Evolutionary conservation across 64 coral and sea anemone species (phyloP).

Genomic region (Hydrozoanthus tunicans): DNA sequence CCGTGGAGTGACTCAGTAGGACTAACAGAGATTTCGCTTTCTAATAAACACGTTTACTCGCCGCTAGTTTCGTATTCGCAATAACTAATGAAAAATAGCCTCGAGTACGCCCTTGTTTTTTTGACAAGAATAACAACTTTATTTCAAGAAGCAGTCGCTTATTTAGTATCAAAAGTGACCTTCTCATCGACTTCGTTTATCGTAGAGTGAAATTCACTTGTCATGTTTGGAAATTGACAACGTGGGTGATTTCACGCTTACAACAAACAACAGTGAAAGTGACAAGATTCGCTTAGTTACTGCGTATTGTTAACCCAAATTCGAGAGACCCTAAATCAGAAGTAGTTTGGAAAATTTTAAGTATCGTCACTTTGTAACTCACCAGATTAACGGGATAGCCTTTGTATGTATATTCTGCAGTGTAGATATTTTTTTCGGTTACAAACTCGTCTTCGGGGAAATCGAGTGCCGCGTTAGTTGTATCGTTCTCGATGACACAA

Average conservation of each 20-base stretch:
- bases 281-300: conserved; percentile 17
- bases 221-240: conserved; percentile 45
- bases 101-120: conserved; percentile 28
- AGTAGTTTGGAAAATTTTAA: not conserved
- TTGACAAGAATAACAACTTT: conserved; percentile 54
- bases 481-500: conserved; percentile 89
- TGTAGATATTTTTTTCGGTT: conserved; percentile 63
- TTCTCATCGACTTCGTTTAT: conserved; percentile 19
- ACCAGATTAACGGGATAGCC: conserved; percentile 94
- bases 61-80: conserved; percentile 27
- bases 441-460: conserved; percentile 48
- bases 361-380: conserved; percentile 28
- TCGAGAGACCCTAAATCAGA: not conserved
- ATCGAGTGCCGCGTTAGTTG: conserved; percentile 62
- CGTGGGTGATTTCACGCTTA: conserved; percentile 35
- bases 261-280: conserved; percentile 19
- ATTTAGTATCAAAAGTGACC: conserved; percentile 15
- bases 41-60: conserved; percentile 34
- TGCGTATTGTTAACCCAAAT: not conserved
- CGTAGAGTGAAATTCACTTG: conserved; percentile 42
- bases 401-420: conserved; percentile 93
- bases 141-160: conserved; percentile 14
- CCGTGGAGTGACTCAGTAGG: not conserved
- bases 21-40: not conserved
- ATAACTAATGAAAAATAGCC: conserved; percentile 1